Evolutionary conservation across 2,888 invertebrate species (phyloP).

Genomic region (Caenorhabditis angaria): DNA sequence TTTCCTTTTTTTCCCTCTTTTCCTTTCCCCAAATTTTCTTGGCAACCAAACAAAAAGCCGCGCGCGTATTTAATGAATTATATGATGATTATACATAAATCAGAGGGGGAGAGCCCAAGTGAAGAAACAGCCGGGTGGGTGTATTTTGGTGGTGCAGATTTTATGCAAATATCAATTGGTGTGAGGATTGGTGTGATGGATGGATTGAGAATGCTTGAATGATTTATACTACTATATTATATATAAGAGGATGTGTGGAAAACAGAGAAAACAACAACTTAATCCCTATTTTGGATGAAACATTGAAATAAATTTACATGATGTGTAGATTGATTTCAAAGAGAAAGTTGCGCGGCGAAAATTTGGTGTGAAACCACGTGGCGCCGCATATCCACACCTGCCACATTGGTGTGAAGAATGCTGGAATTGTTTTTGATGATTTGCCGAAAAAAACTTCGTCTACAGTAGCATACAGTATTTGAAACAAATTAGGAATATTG

Average conservation of each 20-base stretch:
- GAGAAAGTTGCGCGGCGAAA: not conserved
- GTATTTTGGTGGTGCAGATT: slow-evolving; percentile 38
- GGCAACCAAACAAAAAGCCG: not conserved
- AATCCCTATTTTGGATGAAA: slow-evolving; percentile 15
- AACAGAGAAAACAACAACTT: slow-evolving; percentile 28
- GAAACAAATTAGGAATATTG: no score
- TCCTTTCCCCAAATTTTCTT: not conserved
- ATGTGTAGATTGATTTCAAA: slow-evolving; percentile 26
- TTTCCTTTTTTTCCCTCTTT: slow-evolving; percentile 13
- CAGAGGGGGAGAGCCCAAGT: slow-evolving; percentile 18
- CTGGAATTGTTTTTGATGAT: not conserved
- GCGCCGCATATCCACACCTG: not conserved
- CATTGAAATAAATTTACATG: no score
- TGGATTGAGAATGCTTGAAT: slow-evolving; percentile 34
- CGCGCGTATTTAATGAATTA: slow-evolving; percentile 26
- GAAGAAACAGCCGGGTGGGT: slow-evolving; percentile 44
- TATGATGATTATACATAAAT: slow-evolving; percentile 37
- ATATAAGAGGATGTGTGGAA: not conserved
- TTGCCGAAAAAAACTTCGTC: no score
- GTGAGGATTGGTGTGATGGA: slow-evolving; percentile 31
- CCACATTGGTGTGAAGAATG: not conserved
- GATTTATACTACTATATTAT: slow-evolving; percentile 28
- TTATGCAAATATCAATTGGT: slow-evolving; percentile 40
- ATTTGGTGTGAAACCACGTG: not conserved
- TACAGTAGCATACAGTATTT: not conserved